Base-by-base conservation (phyloP, 2,797 vertebrate genomes). In the Macrochelys suwanniensis region DNA sequence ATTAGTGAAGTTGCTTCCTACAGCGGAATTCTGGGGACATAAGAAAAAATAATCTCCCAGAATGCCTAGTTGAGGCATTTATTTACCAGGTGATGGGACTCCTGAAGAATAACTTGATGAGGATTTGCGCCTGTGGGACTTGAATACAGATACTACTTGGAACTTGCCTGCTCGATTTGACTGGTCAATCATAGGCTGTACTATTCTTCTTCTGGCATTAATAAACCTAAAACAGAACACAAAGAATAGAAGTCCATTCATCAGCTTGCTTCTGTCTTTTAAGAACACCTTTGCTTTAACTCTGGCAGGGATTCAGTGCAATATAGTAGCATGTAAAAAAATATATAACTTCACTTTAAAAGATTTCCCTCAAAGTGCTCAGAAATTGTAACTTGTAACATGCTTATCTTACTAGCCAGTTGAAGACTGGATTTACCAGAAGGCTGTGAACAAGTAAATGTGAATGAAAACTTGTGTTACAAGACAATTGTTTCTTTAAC, bases 101-200 rank as follows among this genome's bases (percentile, higher is more conserved):
- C 95, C 96, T 47, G 96, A 97, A 97, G 97, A 97, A 97, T 97
- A 97, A 97, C 96, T 95, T 97, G 98, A 97, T 97, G 97, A 98
- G 97, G 97, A 96, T 97, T 97, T 98, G 96, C 82, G 97, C 96
- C 97, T 98, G 96, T 94, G 97, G 97, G 97, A 97, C 84, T 97
- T 98, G 98, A 98, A 97, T 97, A 97, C 45, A 97, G 96, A 97
- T 91, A 97, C 89, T 94, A 96, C 95, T 95, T 98, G 97, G 93
- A 97, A 98, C 99, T 99, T 99, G 99, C 99, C 99, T 99, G 99
- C 99, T 99, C 99, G 99, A 99, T 99, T 99, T 97, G 99, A 99
- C 99, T 99, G 99, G 99, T 99, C 99, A 97, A 99, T 99, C 99
- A 99, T 99, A 98, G 99, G 99, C 98, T 99, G 99, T 98, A 99